Conservation (phyloP, 2,888 invertebrate genomes). For the Liodrosophila aerea region DNA sequence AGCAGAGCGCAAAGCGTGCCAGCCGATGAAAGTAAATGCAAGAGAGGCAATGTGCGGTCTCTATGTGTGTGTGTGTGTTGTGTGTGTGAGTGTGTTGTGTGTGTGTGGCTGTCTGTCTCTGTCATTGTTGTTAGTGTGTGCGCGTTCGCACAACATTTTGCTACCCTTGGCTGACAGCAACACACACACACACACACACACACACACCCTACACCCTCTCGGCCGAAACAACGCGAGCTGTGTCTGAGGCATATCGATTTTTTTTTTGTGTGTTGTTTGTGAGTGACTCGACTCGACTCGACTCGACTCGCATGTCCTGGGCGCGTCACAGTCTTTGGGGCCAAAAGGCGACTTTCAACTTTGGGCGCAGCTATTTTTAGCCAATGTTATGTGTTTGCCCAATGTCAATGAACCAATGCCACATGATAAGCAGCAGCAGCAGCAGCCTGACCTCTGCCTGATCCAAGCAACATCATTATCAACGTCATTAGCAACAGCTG, state of each 20-base stretch:
- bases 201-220: slow-evolving; percentile 20
- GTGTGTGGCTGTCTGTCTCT: slow-evolving; percentile 24
- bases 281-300: too few species aligned
- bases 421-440: background rate
- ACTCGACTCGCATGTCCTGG: slow-evolving; percentile 51
- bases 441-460: background rate
- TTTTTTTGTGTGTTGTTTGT: too few species aligned
- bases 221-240: slow-evolving; percentile 41
- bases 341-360: slow-evolving; percentile 50
- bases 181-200: slow-evolving; percentile 14
- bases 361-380: slow-evolving; percentile 64
- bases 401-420: slow-evolving; percentile 66
- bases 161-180: slow-evolving; percentile 67
- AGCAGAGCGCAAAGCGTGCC: slow-evolving; percentile 13
- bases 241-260: slow-evolving; percentile 80
- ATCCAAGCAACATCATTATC: slow-evolving; percentile 2
- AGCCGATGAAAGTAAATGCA: slow-evolving; percentile 32
- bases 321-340: slow-evolving; percentile 37
- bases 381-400: slow-evolving; percentile 2
- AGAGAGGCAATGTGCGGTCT: slow-evolving; percentile 42
- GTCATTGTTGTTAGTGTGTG: slow-evolving; percentile 46
- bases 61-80: slow-evolving; percentile 11
- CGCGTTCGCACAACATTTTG: slow-evolving; percentile 71
- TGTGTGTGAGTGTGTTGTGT: slow-evolving; percentile 13
- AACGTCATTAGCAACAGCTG: background rate